A percentile compares a stretch with the other conserved stretches of the same genome.
phyloP scores from a whole-genome alignment of 2,113 vertebrate genomes.

The Xenopus laevis region DNA sequence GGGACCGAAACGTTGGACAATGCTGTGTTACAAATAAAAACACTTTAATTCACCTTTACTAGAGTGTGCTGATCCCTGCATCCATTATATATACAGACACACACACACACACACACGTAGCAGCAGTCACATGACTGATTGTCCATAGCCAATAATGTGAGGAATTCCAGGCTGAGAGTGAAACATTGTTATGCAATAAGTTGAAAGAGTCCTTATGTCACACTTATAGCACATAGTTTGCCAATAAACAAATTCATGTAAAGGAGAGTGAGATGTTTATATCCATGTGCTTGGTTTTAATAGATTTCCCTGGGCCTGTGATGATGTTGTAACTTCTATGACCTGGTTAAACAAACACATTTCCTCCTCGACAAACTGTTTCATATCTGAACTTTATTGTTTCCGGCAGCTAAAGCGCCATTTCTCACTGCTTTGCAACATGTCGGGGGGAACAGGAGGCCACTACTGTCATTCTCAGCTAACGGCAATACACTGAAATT shows the following conservation, averaged over 20 bases:
- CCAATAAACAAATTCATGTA: not conserved
- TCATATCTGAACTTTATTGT: not conserved
- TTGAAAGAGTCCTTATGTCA: not conserved
- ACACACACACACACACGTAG: too few species aligned
- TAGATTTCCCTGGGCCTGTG: not conserved
- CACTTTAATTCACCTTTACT: too few species aligned
- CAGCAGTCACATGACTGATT: too few species aligned
- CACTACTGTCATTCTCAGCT: too few species aligned
- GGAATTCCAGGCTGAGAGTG: too few species aligned
- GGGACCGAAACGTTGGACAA: too few species aligned
- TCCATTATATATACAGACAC: too few species aligned
- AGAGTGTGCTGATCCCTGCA: too few species aligned
- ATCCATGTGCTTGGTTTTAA: not conserved
- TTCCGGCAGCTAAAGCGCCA: not conserved
- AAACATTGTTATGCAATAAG: too few species aligned
- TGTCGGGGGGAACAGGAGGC: not conserved
- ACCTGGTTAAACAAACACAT: not conserved
- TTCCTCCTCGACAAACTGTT: not conserved
- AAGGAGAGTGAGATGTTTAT: not conserved
- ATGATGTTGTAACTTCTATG: not conserved
- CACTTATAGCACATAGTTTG: not conserved
- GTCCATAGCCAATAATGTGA: too few species aligned
- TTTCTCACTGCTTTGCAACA: not conserved
- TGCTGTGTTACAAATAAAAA: too few species aligned
- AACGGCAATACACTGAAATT: not conserved